Evolutionary conservation across 2,113 vertebrate genomes (phyloP).

Genomic region (Maccullochella peelii): DNA sequence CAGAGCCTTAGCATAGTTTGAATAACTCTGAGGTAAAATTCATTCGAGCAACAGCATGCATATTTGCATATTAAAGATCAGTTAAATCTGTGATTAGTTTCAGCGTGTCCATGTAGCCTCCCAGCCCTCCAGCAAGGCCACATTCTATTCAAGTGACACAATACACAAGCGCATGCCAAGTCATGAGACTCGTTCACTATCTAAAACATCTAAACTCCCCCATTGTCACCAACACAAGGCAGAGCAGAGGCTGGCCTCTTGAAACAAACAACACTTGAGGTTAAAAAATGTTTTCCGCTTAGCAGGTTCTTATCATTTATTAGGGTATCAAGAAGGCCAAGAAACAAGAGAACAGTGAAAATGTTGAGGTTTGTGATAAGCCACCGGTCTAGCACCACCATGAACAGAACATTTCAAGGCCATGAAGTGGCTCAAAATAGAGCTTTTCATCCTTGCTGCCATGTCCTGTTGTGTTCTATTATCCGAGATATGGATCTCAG

Average conservation of each 20-base stretch:
- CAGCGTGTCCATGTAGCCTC: conserved; percentile 1
- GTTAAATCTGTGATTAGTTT: conserved; percentile 4
- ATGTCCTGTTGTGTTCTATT: conserved; percentile 27
- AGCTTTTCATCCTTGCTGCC: conserved; percentile 15
- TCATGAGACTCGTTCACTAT: conserved; percentile 75
- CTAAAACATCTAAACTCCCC: conserved; percentile 74
- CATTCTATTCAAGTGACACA: conserved; percentile 75
- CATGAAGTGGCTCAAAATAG: conserved; percentile 32
- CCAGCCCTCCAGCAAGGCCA: conserved; percentile 39
- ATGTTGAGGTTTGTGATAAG: neutral
- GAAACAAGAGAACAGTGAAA: neutral
- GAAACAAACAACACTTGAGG: conserved; percentile 39
- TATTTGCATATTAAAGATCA: conserved; percentile 7
- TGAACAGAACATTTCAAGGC: conserved; percentile 22
- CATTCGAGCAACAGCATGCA: neutral
- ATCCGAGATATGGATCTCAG: conserved; percentile 34
- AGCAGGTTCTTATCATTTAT: neutral
- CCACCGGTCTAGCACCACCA: neutral
- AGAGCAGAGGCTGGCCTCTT: conserved; percentile 23
- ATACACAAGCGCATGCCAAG: conserved; percentile 71
- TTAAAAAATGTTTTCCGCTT: conserved; percentile 20
- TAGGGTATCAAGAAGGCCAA: neutral
- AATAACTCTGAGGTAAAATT: neutral
- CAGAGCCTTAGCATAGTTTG: neutral
- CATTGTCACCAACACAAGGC: conserved; percentile 65